Evolutionary conservation across 2,797 vertebrate species (phyloP), one percentile per base, ranked within the genome.

Genomic region (Lindbergichthys nudifrons): DNA sequence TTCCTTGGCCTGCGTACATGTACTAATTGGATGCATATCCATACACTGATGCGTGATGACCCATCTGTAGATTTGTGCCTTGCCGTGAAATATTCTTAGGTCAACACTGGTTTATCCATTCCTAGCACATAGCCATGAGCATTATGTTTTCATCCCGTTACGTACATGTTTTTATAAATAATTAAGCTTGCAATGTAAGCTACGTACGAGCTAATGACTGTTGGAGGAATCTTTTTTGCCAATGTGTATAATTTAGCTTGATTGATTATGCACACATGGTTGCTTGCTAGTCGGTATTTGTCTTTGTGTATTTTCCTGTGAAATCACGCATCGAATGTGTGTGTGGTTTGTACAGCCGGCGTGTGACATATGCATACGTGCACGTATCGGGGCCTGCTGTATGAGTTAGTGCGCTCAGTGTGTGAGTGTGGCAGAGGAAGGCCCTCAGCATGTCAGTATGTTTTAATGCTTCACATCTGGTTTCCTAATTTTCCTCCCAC

Each of bases 401-500:
- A 88, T 93, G 90, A 91, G 76, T 90, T 92, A 90, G 87, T 87
- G 89, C 87, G 83, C 87, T 87, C 81, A 80, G 84, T 92, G 88
- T 92, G 87, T 90, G 89, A 89, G 87, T 88, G 90, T 92, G 91
- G 88, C 89, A 91, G 90, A 89, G 81, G 87, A 93, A 93, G 85
- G 86, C 87, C 90, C 91, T 93, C 90, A 92, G 91, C 83, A 92
- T 93, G 94, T 95, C 93, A 93, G 88, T 94, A 90, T 92, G 92
- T 93, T 95, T 94, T 94, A 94, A 95, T 93, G 94, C 91, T 87
- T 89, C 92, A 96, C 95, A 96, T 96, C 95, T 96, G 95, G 93
- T 95, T 95, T 95, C 92, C 93, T 94, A 94, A 94, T 95, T 93
- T 91, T 90, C 89, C 87, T 85, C 86, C 84, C 79, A 54, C 60